These are phyloP conservation scores for Tragelaphus imberbis DNA, from an alignment of 2,113 vertebrate genomes.

Conservation along the genomic window DNA sequence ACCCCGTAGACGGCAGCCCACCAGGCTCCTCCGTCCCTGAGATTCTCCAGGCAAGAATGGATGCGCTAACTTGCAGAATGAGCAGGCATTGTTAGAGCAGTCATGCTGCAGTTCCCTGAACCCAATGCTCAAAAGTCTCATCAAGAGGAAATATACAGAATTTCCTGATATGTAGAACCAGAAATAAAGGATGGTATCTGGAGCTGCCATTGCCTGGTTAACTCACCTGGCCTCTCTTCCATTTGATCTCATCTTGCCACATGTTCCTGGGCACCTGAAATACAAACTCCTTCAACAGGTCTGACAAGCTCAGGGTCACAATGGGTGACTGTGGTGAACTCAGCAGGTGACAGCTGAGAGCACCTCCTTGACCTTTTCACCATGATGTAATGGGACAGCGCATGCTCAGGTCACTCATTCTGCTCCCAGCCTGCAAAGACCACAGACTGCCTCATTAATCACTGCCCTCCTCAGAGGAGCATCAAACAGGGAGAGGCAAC, in stretches of 20 bases:
- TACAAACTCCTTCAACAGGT: not conserved
- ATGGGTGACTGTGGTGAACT: too few relatives aligned
- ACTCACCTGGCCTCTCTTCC: accelerated
- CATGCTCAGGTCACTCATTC: too few relatives aligned
- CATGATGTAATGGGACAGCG: not conserved
- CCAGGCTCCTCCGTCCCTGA: not conserved
- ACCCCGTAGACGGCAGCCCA: not conserved
- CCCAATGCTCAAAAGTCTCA: not conserved
- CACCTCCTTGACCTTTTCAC: not conserved
- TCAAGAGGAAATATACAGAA: not conserved
- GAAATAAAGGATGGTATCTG: not conserved
- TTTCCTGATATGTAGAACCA: not conserved
- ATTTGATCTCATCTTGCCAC: not conserved
- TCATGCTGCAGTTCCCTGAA: not conserved
- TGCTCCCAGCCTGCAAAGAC: not conserved
- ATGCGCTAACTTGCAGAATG: not conserved
- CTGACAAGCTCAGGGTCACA: accelerated
- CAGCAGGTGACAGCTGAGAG: not conserved
- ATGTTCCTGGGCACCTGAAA: not conserved
- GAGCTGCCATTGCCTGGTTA: not conserved
- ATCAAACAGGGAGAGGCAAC: not conserved
- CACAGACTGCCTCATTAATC: too few relatives aligned
- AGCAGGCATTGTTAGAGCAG: not conserved
- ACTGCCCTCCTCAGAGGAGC: not conserved
- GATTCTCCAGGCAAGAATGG: not conserved